These are phyloP conservation scores for Thereva unica DNA, from an alignment of 2,888 invertebrate genomes.

Conservation along the genomic window DNA sequence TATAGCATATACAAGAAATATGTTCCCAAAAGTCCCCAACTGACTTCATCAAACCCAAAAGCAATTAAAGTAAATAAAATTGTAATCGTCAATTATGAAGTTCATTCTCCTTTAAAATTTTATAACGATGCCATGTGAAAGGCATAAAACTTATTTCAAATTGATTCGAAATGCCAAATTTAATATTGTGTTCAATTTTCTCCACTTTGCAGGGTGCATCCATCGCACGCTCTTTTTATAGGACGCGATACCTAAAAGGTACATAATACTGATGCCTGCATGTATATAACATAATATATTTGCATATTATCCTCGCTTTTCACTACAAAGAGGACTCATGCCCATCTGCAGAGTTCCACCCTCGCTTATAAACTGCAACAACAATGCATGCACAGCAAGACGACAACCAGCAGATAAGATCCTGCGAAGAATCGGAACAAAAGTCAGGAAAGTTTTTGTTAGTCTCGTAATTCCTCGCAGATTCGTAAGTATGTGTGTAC, in stretches of 20 bases:
- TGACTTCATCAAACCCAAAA: too few species aligned
- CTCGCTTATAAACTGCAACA: not conserved
- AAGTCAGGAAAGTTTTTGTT: conserved; percentile 14
- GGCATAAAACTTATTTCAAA: conserved; percentile 20
- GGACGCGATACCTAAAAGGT: not conserved
- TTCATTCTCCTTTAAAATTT: too few species aligned
- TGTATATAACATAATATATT: not conserved
- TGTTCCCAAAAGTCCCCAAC: too few species aligned
- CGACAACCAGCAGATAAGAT: conserved; percentile 5
- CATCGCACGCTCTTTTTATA: too few species aligned
- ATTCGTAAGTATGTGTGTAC: too few species aligned
- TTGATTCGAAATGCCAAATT: conserved; percentile 38
- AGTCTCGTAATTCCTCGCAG: not conserved
- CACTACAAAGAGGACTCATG: conserved; percentile 2
- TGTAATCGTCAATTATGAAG: too few species aligned
- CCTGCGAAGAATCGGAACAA: conserved; percentile 11
- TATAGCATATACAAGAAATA: too few species aligned
- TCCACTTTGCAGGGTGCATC: not conserved
- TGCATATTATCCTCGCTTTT: not conserved
- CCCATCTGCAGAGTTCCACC: too few species aligned
- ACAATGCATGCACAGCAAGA: not conserved
- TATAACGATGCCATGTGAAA: too few species aligned
- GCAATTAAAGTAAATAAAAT: too few species aligned
- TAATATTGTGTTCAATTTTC: conserved; percentile 40
- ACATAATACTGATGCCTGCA: too few species aligned